Evolutionary conservation across 2,888 invertebrate species (phyloP).

Genomic region (Trachelus troglodyta): DNA sequence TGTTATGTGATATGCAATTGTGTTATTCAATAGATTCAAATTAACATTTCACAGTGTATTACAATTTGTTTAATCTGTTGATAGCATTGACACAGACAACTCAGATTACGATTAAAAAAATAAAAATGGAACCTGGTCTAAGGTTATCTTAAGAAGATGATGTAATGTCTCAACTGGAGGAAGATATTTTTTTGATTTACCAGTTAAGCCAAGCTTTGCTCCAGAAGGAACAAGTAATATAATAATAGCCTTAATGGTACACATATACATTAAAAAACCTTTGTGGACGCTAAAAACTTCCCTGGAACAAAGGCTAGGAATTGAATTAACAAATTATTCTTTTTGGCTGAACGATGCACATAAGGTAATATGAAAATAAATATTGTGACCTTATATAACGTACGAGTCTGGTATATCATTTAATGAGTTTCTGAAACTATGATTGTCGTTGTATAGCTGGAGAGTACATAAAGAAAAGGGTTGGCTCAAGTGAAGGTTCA

Average conservation of each 20-base stretch:
- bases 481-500: conserved; percentile 93
- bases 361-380: conserved; percentile 71
- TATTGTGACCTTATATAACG: neutral
- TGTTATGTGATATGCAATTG: too few species aligned
- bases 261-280: conserved; percentile 87
- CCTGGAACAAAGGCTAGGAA: conserved; percentile 79
- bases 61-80: neutral
- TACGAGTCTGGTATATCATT: neutral
- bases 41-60: too few species aligned
- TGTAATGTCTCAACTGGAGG: conserved; percentile 61
- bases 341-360: conserved; percentile 92
- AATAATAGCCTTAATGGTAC: conserved; percentile 74
- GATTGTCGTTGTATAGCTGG: conserved; percentile 72
- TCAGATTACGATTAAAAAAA: conserved; percentile 57
- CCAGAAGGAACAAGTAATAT: conserved; percentile 50
- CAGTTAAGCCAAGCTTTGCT: conserved; percentile 59
- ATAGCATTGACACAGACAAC: conserved; percentile 51
- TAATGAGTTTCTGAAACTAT: neutral
- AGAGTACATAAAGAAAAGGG: conserved; percentile 90
- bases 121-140: conserved; percentile 61
- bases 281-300: conserved; percentile 75
- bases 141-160: conserved; percentile 61
- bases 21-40: too few species aligned
- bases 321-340: conserved; percentile 79
- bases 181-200: conserved; percentile 60